These are phyloP conservation scores for Apomyelois bistriatella DNA, from an alignment of 2,888 invertebrate genomes.

Conservation along the genomic window DNA sequence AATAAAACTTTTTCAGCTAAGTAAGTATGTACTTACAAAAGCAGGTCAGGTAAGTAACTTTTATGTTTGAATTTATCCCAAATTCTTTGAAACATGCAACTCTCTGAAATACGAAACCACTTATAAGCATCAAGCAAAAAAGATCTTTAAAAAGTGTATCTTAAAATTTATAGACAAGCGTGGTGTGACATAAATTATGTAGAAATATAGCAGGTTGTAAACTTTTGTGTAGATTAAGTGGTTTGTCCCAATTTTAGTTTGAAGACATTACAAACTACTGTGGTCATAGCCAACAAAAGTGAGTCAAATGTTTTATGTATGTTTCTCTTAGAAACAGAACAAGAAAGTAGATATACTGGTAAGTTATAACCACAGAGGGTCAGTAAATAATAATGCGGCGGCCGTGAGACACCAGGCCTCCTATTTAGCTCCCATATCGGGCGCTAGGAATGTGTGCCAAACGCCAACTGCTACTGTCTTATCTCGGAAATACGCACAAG, in stretches of 20 bases:
- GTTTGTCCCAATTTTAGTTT: neutral
- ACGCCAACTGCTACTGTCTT: conserved; percentile 56
- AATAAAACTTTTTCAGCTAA: too few species aligned
- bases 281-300: neutral
- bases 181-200: neutral
- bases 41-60: too few species aligned
- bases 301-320: conserved; percentile 12
- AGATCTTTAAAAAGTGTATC: neutral
- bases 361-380: conserved; percentile 46
- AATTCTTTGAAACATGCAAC: too few species aligned
- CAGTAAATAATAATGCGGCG: conserved; percentile 51
- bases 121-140: neutral
- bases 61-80: too few species aligned
- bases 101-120: neutral
- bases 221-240: neutral
- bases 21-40: too few species aligned
- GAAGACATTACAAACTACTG: neutral
- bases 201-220: neutral
- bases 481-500: conserved; percentile 26
- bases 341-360: conserved; percentile 37
- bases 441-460: conserved; percentile 68
- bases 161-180: neutral
- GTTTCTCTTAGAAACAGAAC: conserved; percentile 3
- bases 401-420: conserved; percentile 56
- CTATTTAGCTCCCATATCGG: conserved; percentile 64